Evolutionary conservation across 2,888 invertebrate species (phyloP).

Genomic region (Hedya salicella): DNA sequence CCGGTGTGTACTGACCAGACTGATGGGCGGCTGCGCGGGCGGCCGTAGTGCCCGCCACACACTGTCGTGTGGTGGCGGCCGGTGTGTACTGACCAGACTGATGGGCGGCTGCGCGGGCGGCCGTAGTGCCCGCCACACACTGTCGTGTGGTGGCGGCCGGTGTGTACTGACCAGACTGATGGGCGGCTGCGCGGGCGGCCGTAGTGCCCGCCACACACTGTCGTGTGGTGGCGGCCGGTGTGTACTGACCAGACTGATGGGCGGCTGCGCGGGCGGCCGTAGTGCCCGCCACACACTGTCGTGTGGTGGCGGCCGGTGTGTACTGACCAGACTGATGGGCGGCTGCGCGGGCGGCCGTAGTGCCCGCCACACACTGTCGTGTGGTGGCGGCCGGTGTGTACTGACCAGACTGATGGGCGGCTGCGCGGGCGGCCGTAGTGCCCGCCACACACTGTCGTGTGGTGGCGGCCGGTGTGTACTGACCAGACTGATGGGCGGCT

Average conservation of each 20-base stretch:
- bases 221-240: too few relatives aligned
- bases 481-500: slow-evolving; percentile 54
- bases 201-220: too few relatives aligned
- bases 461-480: too few relatives aligned
- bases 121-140: slow-evolving; percentile 3
- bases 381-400: too few relatives aligned
- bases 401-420: slow-evolving; percentile 55
- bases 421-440: slow-evolving; percentile 67
- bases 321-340: slow-evolving; percentile 62
- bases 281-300: slow-evolving; percentile 59
- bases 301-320: slow-evolving; percentile 53
- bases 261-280: slow-evolving; percentile 68
- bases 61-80: slow-evolving; percentile 49
- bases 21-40: slow-evolving; percentile 69
- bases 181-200: slow-evolving; percentile 65
- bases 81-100: slow-evolving; percentile 59
- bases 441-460: too few relatives aligned
- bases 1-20: too few relatives aligned
- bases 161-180: slow-evolving; percentile 53
- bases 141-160: too few relatives aligned
- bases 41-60: slow-evolving; percentile 69
- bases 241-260: too few relatives aligned
- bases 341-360: slow-evolving; percentile 60
- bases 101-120: slow-evolving; percentile 66
- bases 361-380: too few relatives aligned